Percentiles rank a stretch among this genome's conserved stretches.
phyloP scores from a whole-genome alignment of 2,113 vertebrate genomes.

The rabbit (Oryctolagus cuniculus) region DNA sequence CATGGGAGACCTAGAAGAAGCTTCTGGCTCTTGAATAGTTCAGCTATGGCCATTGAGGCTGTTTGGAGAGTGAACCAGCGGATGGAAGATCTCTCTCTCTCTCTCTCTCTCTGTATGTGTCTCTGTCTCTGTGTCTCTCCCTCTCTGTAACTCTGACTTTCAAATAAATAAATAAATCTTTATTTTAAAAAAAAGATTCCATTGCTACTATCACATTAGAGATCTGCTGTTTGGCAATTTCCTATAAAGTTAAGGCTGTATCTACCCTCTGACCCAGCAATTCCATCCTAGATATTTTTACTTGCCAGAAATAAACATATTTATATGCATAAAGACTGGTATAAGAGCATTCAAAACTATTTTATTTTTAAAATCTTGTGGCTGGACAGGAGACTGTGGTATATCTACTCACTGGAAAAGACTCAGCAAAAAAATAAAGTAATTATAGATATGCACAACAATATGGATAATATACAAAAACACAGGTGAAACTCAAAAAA shows the following conservation, averaged over 20 bases:
- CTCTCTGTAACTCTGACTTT: no score
- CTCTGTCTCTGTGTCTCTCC: no score
- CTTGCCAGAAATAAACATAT: constrained; percentile 50
- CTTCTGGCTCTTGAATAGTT: no score
- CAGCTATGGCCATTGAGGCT: no score
- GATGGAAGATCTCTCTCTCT: no score
- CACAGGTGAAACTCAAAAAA: not conserved
- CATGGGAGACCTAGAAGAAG: no score
- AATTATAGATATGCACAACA: not conserved
- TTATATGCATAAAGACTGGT: not conserved
- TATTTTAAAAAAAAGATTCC: not conserved
- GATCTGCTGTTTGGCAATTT: not conserved
- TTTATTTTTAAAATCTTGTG: constrained; percentile 44
- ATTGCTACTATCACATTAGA: not conserved
- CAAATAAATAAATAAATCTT: no score
- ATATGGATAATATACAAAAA: not conserved
- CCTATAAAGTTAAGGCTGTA: constrained; percentile 10
- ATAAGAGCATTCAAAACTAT: constrained; percentile 11
- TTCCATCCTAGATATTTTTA: constrained; percentile 22
- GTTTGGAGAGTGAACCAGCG: no score
- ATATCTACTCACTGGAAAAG: not conserved
- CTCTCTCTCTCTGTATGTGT: no score
- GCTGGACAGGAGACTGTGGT: constrained; percentile 11
- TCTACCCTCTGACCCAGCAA: not conserved
- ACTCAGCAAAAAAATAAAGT: constrained; percentile 5